Base-by-base conservation (phyloP, 2,113 vertebrate genomes). In the Amphiprion percula region DNA sequence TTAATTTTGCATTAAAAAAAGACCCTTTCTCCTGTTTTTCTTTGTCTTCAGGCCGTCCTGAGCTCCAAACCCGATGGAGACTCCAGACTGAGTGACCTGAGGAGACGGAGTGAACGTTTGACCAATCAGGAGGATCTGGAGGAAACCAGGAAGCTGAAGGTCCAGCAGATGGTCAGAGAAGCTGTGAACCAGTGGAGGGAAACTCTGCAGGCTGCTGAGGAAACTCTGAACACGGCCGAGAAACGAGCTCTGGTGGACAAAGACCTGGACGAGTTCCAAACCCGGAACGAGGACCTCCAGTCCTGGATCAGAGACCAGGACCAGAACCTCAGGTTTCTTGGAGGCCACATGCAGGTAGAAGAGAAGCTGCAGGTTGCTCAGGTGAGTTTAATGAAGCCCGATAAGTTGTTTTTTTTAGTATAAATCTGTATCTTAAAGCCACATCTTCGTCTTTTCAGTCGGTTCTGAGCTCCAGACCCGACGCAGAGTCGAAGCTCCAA, bases 131-230 rank as follows among this genome's bases (percentile, higher is more conserved):
- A 90, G 55, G 49, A 84, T 2, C 58, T 94, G 64, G 82, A 93
- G 5, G 78, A 90, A 14, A 67, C 11, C 64, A 64, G 30, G 73
- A 92, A 76, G 68, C 80, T 64, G 5, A 77, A 87, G 16, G 54
- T 93, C 2, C 54, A 75, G 47, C 64, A 68, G 59, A 39, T 47
- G 0, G 11, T 91, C 24, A 71, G 24, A 68, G 81, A 88, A 3
- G 28, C 70, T 7, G 91, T 94, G 47, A 78, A 90, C n/a, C 85
- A 93, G 63, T 94, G 94, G 95, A 88, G 17, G n/a, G 54, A 2
- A 3, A 77, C 88, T 6, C 68, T 93, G 76, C 75, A 85, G 65
- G 60, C 46, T 1, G 92, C 93, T 4, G 80, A 91, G 52, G 77
- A 92, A 23, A 24, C 81, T 30, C 58, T 87, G 15, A 33, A 30